Evolutionary conservation across 2,797 vertebrate genomes (phyloP), one percentile per base, ranked within the genome.

Genomic region (Smutsia gigantea): DNA sequence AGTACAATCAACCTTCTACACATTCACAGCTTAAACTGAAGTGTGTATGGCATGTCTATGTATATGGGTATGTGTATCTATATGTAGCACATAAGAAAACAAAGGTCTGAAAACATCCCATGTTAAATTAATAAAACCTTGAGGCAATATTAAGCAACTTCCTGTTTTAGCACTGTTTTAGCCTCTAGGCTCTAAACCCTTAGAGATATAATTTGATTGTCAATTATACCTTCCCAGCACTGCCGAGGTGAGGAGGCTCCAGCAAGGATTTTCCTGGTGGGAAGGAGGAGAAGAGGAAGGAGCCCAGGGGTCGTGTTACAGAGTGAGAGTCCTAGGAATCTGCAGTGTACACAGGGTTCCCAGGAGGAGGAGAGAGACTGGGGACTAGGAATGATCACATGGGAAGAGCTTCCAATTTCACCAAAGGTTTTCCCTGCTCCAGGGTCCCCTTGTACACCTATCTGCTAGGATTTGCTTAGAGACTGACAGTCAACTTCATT

Each of bases 271-370:
- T 71, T 8, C 21, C 11, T 59, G 51, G 51, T 37, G 23, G 25
- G 31, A 72, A 57, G 7, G 1, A 10, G 53, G 37, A 39, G 46
- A 72, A 63, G 42, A 39, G n/a, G 19, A 17, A 74, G 39, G 18
- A 17, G 27, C 87, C 18, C 9, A 12, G 2, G n/a, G 14, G 55
- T 21, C 1, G 0, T 3, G 4, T 29, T 29, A n/a, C 57, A 6
- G 49, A 1, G 37, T 23, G 39, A 91, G 1, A 4, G 53, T 37
- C 72, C 39, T 49, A 17, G n/a, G 39, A n/a, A 11, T 31, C 15
- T 12, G 11, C 15, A 4, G 37, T 7, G 39, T 1, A 27, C 21
- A 25, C 29, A 25, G 19, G 17, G 63, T n/a, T 4, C 37, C 14
- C 14, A 19, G 61, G 29, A 34, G 25, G 0, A 64, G 49, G 18